phyloP scores from a whole-genome alignment of 2,113 vertebrate genomes.

The Theristicus caerulescens region DNA sequence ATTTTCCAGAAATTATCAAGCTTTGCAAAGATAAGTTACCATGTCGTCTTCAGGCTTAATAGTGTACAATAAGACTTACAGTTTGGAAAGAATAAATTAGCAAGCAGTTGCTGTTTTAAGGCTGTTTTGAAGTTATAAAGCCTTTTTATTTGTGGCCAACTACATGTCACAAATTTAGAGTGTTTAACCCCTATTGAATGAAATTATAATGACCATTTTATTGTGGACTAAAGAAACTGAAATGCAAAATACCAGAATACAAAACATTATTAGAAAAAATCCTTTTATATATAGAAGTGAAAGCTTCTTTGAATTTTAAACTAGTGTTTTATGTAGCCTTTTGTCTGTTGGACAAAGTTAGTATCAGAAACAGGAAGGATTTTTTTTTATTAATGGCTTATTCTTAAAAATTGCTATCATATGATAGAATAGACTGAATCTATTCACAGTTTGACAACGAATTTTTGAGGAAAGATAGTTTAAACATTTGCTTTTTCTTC shows the following conservation, averaged over 20 bases:
- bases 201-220: background rate
- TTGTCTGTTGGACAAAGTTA: background rate
- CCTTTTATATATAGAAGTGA: background rate
- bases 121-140: background rate
- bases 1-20: background rate
- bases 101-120: background rate
- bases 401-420: background rate
- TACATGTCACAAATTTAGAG: background rate
- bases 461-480: background rate
- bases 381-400: background rate
- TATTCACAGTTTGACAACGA: background rate
- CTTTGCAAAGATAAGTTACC: background rate
- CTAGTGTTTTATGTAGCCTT: background rate
- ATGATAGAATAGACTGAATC: background rate
- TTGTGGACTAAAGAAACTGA: background rate
- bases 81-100: background rate
- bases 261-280: background rate
- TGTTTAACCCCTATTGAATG: background rate
- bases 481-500: background rate
- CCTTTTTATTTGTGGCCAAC: background rate
- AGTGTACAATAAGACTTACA: background rate
- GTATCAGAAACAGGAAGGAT: background rate
- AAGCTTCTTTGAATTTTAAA: background rate
- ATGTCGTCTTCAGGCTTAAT: background rate
- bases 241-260: background rate